These are phyloP conservation scores for Seriola rivoliana DNA, from an alignment of 2,113 vertebrate genomes.

Conservation along the genomic window DNA sequence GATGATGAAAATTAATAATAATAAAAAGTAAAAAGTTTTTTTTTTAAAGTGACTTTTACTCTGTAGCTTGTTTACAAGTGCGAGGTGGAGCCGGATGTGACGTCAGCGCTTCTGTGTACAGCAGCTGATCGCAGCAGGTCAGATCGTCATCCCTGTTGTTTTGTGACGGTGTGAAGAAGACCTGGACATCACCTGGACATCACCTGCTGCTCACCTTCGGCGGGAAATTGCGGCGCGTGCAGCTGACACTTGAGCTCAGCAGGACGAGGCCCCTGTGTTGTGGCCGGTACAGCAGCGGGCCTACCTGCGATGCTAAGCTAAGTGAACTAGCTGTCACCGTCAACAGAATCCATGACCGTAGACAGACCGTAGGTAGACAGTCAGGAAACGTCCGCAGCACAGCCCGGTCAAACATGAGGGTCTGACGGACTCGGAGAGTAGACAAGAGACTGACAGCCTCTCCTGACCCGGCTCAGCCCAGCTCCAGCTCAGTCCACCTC, in stretches of 20 bases:
- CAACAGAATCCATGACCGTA: background rate
- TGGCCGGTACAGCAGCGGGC: slow-evolving; percentile 16
- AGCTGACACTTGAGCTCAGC: background rate
- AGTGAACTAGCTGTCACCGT: slow-evolving; percentile 37
- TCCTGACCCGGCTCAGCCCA: background rate
- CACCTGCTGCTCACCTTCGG: background rate
- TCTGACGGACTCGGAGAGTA: background rate
- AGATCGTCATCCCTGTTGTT: background rate
- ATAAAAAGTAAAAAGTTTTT: too few relatives aligned
- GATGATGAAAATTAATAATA: too few relatives aligned
- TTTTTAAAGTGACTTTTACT: background rate
- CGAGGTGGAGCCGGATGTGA: slow-evolving; percentile 58
- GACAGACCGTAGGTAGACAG: background rate
- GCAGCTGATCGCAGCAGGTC: slow-evolving; percentile 50
- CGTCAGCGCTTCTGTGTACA: slow-evolving; percentile 9
- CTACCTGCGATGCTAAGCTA: slow-evolving; percentile 59
- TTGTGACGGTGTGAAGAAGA: background rate
- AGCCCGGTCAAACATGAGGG: background rate
- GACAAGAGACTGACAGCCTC: background rate
- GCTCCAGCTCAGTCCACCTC: background rate
- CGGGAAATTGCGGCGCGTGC: background rate
- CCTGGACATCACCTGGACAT: too few relatives aligned
- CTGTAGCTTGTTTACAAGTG: slow-evolving; percentile 42
- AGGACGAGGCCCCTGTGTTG: background rate
- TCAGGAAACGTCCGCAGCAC: background rate